These are phyloP conservation scores for Drosophila littoralis DNA, from an alignment of 1,140 invertebrate genomes.

Conservation along the genomic window DNA sequence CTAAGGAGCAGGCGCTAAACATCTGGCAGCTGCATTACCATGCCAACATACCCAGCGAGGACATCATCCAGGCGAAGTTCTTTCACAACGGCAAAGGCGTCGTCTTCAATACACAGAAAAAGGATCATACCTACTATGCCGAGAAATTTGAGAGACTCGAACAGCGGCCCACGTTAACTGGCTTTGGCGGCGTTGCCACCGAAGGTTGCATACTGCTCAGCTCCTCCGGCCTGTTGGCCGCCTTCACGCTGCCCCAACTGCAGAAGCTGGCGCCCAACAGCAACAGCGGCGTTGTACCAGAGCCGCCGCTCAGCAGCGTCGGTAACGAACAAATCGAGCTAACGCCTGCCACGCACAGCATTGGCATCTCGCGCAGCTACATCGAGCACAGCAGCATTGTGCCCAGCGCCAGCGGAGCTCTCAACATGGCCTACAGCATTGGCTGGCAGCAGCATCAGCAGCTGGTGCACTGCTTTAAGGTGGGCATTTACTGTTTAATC, in stretches of 20 bases:
- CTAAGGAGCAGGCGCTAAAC: slow-evolving; percentile 92
- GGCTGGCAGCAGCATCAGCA: slow-evolving; percentile 87
- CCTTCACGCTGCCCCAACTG: slow-evolving; percentile 86
- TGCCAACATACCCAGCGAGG: slow-evolving; percentile 88
- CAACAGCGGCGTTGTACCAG: not conserved
- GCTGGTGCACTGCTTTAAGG: slow-evolving; percentile 91
- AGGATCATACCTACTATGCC: slow-evolving; percentile 90
- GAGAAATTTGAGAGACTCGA: slow-evolving; percentile 93
- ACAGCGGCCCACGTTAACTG: slow-evolving; percentile 91
- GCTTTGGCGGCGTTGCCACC: slow-evolving; percentile 92
- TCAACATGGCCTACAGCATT: slow-evolving; percentile 88
- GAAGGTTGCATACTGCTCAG: slow-evolving; percentile 93
- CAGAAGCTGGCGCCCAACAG: slow-evolving; percentile 48
- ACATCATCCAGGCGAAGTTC: slow-evolving; percentile 91
- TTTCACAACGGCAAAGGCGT: slow-evolving; percentile 93
- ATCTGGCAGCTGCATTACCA: slow-evolving; percentile 88
- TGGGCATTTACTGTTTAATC: slow-evolving; percentile 64
- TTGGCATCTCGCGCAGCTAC: slow-evolving; percentile 89
- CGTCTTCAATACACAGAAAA: slow-evolving; percentile 88
- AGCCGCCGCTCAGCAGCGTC: not conserved
- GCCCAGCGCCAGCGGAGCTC: slow-evolving; percentile 88
- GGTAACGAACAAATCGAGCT: slow-evolving; percentile 75
- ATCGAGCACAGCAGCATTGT: slow-evolving; percentile 89
- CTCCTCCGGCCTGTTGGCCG: slow-evolving; percentile 92
- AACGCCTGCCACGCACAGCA: slow-evolving; percentile 87